Evolutionary conservation across 2,797 vertebrate species (phyloP), one percentile per base, ranked within the genome.

Genomic region (Silurus aristotelis): DNA sequence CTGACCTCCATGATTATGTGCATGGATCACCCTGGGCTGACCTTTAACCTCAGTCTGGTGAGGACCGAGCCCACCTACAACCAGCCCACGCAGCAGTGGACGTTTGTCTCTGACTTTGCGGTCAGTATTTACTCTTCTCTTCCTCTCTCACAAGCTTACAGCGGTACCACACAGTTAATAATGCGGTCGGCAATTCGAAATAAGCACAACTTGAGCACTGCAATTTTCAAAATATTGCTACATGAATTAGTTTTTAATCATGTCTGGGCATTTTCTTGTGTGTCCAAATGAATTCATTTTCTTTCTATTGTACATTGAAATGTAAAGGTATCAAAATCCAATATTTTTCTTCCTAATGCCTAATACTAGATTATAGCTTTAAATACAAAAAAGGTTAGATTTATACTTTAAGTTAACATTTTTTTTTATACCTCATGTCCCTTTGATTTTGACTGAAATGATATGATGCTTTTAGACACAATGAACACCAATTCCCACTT

Each of bases 71-170:
- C 96, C 0, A 97, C 96, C 0, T 98, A 96, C 90, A 96, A 94
- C 91, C 97, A 98, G 88, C 97, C 97, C 0, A 91, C 95, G 0
- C 98, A 99, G 89, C 96, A 97, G 68, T 99, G 98, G 98, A 96
- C 94, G 84, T 99, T 99, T 64, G 89, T 94, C 27, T 99, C 98
- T 1, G 97, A 99, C 91, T 97, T 98, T 88, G 96, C 97, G 15
- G 98, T 99, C 93, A 96, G 96, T 83, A 85, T 64, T 63, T 75
- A 31, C 6, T 5, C 20, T 71, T 25, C 2, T 3, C 17, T 71
- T 82, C 5, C 76, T n/a, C 58, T 58, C 27, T 8, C 27, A 55
- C 66, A n/a, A 8, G 22, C 60, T 17, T n/a, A 10, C 0, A 17
- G 7, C 60, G 15, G 27, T 13, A 63, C 31, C 27, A 43, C 27